Evolutionary conservation across 2,888 invertebrate genomes (phyloP).

Genomic region (Melitaea athalia): DNA sequence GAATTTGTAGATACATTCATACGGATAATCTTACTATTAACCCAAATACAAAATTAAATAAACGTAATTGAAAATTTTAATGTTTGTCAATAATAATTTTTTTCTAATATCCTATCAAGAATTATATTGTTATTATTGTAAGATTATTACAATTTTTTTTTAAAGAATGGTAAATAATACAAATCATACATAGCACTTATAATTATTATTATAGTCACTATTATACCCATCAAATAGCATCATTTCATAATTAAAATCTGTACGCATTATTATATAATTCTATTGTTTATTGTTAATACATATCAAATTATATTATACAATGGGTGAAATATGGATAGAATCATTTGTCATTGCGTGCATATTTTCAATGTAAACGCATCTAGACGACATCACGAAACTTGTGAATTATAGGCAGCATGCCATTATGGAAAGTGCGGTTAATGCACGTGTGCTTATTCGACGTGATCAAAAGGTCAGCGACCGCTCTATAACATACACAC

Average conservation of each 20-base stretch:
- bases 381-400: constrained; percentile 28
- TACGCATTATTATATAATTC: constrained; percentile 24
- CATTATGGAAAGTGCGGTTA: constrained; percentile 43
- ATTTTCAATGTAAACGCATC: constrained; percentile 30
- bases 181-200: not conserved
- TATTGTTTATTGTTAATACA: constrained; percentile 14
- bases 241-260: constrained; percentile 11
- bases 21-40: not conserved
- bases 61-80: not conserved
- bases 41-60: not conserved
- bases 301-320: constrained; percentile 21
- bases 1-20: not conserved
- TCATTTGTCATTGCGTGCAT: constrained; percentile 10
- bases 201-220: too few relatives aligned
- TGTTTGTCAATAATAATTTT: not conserved
- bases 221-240: not conserved
- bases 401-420: constrained; percentile 38
- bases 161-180: too few relatives aligned
- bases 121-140: too few relatives aligned
- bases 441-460: constrained; percentile 23
- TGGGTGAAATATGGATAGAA: not conserved
- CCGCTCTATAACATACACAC: constrained; percentile 20
- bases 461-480: constrained; percentile 32
- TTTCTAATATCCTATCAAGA: too few relatives aligned
- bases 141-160: too few relatives aligned